These are phyloP conservation scores for Nannoperca obscura DNA, from an alignment of 2,797 vertebrate genomes.

Conservation along the genomic window DNA sequence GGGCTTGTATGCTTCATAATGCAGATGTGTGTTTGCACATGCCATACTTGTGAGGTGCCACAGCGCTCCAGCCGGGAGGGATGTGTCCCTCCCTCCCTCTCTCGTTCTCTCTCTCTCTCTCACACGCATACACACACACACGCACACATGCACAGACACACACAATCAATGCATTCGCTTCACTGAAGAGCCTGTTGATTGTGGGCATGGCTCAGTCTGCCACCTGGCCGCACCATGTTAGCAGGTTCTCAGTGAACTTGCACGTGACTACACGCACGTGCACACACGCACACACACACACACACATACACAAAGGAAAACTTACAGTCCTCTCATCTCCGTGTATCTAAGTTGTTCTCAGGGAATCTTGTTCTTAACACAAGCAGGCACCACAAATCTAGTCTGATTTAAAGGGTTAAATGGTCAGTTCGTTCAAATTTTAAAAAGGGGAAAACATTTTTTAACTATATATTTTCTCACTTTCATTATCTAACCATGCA, in stretches of 20 bases:
- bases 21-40: conserved; percentile 47
- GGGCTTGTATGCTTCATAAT: conserved; percentile 48
- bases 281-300: background rate
- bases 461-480: too few relatives aligned
- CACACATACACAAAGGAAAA: background rate
- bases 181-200: conserved; percentile 69
- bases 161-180: conserved; percentile 39
- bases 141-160: conserved; percentile 16
- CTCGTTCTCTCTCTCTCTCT: background rate
- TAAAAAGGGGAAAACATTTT: background rate
- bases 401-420: conserved; percentile 12
- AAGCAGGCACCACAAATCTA: background rate
- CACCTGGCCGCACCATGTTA: conserved; percentile 61
- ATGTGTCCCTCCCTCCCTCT: background rate
- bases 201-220: conserved; percentile 55
- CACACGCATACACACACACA: conserved; percentile 4
- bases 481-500: background rate
- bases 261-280: conserved; percentile 26
- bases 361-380: conserved; percentile 4
- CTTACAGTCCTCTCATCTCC: conserved; percentile 11
- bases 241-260: conserved; percentile 53
- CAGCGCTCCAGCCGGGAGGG: background rate
- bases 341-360: conserved; percentile 18
- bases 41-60: conserved; percentile 34
- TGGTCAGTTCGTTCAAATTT: background rate